A percentile compares a stretch with the other conserved stretches of the same genome.
phyloP scores from a whole-genome alignment of 2,888 invertebrate species.

The Aquatica leii region DNA sequence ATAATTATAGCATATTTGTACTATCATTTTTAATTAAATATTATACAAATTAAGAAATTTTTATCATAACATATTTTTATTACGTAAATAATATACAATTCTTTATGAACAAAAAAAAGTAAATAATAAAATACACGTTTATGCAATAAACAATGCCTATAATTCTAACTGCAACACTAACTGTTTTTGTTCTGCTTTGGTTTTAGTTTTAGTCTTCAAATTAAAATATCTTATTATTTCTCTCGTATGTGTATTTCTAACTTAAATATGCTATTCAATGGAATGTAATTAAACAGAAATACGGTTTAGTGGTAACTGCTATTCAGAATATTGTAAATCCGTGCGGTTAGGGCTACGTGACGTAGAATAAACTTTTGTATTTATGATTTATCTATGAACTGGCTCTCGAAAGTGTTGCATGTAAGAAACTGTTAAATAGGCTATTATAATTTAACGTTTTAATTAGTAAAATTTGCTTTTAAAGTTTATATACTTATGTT shows the following conservation, averaged over 20 bases:
- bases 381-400: slow-evolving; percentile 17
- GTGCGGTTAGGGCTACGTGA: slow-evolving; percentile 17
- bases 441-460: too few relatives aligned
- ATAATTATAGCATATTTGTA: too few relatives aligned
- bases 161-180: neutral
- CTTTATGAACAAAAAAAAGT: too few relatives aligned
- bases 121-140: too few relatives aligned
- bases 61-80: too few relatives aligned
- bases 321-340: slow-evolving; percentile 8
- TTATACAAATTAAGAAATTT: too few relatives aligned
- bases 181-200: neutral
- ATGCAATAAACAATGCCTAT: too few relatives aligned
- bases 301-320: slow-evolving; percentile 8
- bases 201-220: slow-evolving; percentile 9
- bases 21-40: too few relatives aligned
- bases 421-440: too few relatives aligned
- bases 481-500: too few relatives aligned
- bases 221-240: slow-evolving; percentile 13
- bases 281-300: slow-evolving; percentile 1
- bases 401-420: slow-evolving; percentile 4
- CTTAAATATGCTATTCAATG: slow-evolving; percentile 10
- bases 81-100: too few relatives aligned
- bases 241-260: slow-evolving; percentile 8
- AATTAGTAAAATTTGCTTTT: too few relatives aligned
- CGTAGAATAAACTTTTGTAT: slow-evolving; percentile 20